phyloP scores from a whole-genome alignment of 35 echinoderm and acorn worm species.

The Heliocidaris tuberculata region DNA sequence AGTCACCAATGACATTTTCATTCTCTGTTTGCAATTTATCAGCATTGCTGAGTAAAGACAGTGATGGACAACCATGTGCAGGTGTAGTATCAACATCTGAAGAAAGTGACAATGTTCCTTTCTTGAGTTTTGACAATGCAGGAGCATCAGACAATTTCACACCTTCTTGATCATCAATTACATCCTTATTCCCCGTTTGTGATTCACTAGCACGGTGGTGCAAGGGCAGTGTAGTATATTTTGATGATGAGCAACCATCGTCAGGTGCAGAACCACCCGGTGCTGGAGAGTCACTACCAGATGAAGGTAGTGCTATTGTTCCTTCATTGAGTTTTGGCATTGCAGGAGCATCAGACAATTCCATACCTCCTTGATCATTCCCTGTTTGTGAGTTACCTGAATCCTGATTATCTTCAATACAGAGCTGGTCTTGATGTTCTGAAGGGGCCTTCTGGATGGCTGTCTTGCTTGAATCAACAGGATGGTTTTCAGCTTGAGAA shows the following conservation, averaged over 20 bases:
- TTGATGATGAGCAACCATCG: too few species aligned
- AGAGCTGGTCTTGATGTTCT: not conserved
- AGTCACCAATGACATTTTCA: not conserved
- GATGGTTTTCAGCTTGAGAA: not conserved
- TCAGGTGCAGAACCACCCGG: too few species aligned
- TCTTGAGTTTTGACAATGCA: not conserved
- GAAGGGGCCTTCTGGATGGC: not conserved
- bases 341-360: not conserved
- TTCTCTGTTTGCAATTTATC: not conserved
- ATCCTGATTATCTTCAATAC: not conserved
- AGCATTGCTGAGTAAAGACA: not conserved
- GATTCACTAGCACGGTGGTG: too few species aligned
- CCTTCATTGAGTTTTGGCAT: not conserved
- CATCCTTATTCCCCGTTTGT: too few species aligned
- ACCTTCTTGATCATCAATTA: not conserved
- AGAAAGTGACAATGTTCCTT: not conserved
- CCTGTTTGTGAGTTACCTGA: not conserved
- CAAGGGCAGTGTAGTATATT: too few species aligned
- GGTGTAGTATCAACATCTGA: not conserved
- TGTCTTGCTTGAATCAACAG: not conserved
- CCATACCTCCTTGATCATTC: too few species aligned
- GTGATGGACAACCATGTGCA: not conserved
- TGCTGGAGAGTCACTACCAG: too few species aligned
- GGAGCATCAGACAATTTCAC: not conserved
- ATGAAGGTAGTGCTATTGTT: too few species aligned